Conservation (phyloP, 2,113 vertebrate species). For the Daphoenositta chrysoptera region DNA sequence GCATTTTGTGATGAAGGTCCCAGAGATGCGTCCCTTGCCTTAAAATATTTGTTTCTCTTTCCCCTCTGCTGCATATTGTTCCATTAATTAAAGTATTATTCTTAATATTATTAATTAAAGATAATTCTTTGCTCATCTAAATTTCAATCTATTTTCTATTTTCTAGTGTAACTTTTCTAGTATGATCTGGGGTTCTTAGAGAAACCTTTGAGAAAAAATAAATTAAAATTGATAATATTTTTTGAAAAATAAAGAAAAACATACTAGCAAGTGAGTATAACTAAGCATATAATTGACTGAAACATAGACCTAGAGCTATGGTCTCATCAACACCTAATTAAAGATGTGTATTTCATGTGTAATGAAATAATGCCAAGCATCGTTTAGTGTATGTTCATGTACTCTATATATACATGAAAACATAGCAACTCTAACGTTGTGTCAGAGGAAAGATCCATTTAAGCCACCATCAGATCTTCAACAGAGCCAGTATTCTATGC, state of each 20-base stretch:
- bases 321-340: neutral
- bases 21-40: neutral
- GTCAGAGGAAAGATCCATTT: neutral
- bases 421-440: neutral
- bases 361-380: neutral
- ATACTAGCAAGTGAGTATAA: neutral
- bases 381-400: rapidly evolving
- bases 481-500: neutral
- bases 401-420: neutral
- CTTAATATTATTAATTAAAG: neutral
- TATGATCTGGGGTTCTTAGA: neutral
- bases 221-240: neutral
- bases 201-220: neutral
- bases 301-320: neutral
- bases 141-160: neutral
- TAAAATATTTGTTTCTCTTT: neutral
- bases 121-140: neutral
- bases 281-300: neutral
- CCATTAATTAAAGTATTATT: neutral
- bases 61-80: neutral
- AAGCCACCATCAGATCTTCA: neutral
- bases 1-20: neutral
- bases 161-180: neutral
- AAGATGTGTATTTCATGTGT: neutral
- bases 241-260: neutral